Percentiles rank a stretch among this genome's conserved stretches.
Conservation (phyloP, 2,113 vertebrate species). For the Vimba vimba region DNA sequence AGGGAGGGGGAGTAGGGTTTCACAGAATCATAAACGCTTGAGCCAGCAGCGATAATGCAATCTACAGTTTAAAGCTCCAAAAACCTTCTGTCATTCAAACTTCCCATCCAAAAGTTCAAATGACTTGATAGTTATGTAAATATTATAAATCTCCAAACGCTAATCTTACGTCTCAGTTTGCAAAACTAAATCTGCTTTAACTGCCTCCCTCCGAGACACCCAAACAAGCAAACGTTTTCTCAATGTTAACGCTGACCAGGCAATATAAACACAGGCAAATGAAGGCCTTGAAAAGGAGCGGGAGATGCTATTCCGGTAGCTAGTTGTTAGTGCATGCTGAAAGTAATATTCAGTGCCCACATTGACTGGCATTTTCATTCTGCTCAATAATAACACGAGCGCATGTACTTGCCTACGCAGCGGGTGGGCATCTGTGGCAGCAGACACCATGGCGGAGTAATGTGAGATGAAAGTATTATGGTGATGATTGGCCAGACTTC, state of each 20-base stretch:
- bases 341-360: constrained; percentile 21
- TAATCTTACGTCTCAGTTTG: background rate
- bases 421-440: constrained; percentile 12
- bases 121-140: background rate
- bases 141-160: constrained; percentile 10
- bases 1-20: background rate
- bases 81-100: background rate
- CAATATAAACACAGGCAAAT: background rate
- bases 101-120: background rate
- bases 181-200: background rate
- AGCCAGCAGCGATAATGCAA: constrained; percentile 32
- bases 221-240: constrained; percentile 8
- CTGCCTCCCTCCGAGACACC: background rate
- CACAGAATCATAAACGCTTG: constrained; percentile 15
- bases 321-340: constrained; percentile 1
- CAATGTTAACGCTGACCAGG: background rate
- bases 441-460: constrained; percentile 4
- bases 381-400: background rate
- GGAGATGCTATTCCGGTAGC: background rate
- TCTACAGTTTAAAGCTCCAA: constrained; percentile 13
- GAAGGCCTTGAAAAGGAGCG: background rate
- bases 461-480: constrained; percentile 10
- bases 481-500: constrained; percentile 25
- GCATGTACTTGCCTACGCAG: background rate
- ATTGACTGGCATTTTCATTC: background rate